These are phyloP conservation scores for Cerastis leucographa DNA, from an alignment of 2,888 invertebrate species.

Conservation along the genomic window DNA sequence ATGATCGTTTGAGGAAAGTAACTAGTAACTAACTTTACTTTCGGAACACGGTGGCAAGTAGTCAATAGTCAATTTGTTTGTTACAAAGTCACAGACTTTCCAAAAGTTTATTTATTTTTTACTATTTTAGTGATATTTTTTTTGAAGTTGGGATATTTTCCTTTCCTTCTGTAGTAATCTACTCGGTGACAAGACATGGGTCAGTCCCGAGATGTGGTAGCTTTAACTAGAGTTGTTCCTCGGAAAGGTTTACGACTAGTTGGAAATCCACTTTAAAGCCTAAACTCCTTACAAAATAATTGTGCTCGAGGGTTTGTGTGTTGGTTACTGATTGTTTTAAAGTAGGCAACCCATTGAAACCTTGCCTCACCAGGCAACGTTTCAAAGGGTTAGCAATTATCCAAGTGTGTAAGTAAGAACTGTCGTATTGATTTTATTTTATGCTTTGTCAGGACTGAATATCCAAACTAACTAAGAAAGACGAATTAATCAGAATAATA, in stretches of 20 bases:
- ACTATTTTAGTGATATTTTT: no score
- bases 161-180: no score
- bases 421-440: not conserved
- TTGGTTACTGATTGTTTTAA: not conserved
- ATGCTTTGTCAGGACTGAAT: not conserved
- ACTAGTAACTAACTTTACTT: no score
- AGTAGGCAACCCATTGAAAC: no score
- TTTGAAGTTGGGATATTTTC: no score
- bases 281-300: constrained; percentile 56
- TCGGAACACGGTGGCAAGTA: no score
- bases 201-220: constrained; percentile 42
- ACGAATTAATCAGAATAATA: not conserved
- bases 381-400: not conserved
- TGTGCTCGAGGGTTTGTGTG: constrained; percentile 20
- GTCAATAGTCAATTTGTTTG: no score
- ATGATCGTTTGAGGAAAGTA: no score
- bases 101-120: no score
- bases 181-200: constrained; percentile 14
- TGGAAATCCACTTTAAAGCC: constrained; percentile 49
- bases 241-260: constrained; percentile 53
- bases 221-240: constrained; percentile 43
- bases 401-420: not conserved
- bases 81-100: no score
- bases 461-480: not conserved
- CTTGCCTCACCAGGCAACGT: no score